Conservation (phyloP, 2,113 vertebrate species). For the Neolamprologus fasciatus region DNA sequence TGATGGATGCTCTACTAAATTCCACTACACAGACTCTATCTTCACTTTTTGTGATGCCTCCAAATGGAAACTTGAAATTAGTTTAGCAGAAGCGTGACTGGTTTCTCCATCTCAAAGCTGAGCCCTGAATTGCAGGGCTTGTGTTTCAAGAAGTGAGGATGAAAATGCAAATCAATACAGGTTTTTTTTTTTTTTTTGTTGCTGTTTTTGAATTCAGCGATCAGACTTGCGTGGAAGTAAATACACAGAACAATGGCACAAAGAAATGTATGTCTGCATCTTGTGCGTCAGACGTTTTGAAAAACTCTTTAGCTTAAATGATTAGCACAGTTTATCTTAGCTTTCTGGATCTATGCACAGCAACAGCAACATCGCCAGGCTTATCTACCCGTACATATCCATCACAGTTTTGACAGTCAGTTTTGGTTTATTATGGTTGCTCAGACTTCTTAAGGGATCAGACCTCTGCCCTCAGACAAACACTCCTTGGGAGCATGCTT, state of each 20-base stretch:
- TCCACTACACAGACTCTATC: neutral
- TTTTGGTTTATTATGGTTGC: constrained; percentile 31
- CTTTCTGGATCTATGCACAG: neutral
- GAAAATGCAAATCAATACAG: neutral
- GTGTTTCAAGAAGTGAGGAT: neutral
- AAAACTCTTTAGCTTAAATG: neutral
- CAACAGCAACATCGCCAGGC: neutral
- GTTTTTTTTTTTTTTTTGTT: fast-evolving
- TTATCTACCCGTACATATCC: neutral
- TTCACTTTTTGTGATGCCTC: constrained; percentile 22
- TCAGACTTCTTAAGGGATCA: constrained; percentile 13
- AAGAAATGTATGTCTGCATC: neutral
- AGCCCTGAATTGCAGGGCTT: neutral
- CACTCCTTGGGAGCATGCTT: constrained; percentile 24
- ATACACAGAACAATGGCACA: neutral
- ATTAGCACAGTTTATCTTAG: neutral
- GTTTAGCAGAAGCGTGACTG: neutral
- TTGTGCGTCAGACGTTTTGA: neutral
- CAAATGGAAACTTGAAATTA: constrained; percentile 9
- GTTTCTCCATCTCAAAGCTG: neutral
- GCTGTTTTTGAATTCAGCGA: neutral
- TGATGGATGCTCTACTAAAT: neutral
- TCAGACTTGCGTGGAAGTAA: neutral
- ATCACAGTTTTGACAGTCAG: constrained; percentile 2
- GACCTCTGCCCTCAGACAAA: constrained; percentile 51